A percentile compares a stretch with the other conserved stretches of the same genome.
Evolutionary conservation across 2,797 vertebrate genomes (phyloP).

Genomic region (Naso thynnoides): DNA sequence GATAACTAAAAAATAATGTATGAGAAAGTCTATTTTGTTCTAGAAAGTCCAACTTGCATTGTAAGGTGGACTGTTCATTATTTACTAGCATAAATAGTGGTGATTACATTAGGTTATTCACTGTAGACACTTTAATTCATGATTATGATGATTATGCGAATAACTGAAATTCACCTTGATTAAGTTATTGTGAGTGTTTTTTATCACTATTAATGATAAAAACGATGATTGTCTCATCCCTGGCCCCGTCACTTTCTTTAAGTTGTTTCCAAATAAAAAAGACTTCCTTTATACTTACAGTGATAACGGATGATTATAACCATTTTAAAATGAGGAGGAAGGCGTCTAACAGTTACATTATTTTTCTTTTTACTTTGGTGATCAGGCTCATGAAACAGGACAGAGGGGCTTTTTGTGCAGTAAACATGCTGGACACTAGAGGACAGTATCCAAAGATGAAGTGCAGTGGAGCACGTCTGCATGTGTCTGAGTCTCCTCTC

Average conservation of each 20-base stretch:
- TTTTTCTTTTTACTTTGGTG: not conserved
- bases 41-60: no score
- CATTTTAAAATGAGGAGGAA: not conserved
- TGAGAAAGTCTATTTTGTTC: no score
- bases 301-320: not conserved
- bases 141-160: no score
- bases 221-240: no score
- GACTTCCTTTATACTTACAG: not conserved
- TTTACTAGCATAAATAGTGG: no score
- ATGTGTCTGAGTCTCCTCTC: not conserved
- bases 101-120: no score
- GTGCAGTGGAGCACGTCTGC: conserved; percentile 9
- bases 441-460: conserved; percentile 58
- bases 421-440: conserved; percentile 66
- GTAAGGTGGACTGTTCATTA: no score
- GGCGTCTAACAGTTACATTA: not conserved
- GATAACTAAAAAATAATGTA: no score
- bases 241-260: not conserved
- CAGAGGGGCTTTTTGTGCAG: conserved; percentile 39
- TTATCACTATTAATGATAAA: no score
- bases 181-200: no score
- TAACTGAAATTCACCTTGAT: no score
- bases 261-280: not conserved
- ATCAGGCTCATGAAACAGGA: not conserved
- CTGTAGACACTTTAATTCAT: no score